These are phyloP conservation scores for Melanotaenia duboulayi DNA, from an alignment of 2,113 vertebrate genomes.

Conservation along the genomic window DNA sequence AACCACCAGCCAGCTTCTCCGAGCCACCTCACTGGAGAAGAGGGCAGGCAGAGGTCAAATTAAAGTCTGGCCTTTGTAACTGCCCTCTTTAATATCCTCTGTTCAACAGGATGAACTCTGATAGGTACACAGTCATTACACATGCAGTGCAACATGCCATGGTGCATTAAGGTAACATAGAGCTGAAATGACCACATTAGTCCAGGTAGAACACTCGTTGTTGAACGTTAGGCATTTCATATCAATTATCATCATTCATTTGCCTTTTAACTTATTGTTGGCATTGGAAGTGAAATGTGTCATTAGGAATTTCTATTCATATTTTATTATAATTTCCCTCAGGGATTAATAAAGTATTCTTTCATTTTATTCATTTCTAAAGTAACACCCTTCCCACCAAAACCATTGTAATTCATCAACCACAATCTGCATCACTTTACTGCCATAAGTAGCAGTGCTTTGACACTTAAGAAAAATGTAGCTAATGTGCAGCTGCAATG, in stretches of 20 bases:
- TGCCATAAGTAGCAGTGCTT: not conserved
- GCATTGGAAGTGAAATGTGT: not conserved
- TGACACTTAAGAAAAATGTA: no score
- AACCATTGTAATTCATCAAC: not conserved
- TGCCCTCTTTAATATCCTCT: constrained; percentile 87
- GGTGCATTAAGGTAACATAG: constrained; percentile 42
- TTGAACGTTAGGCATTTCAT: constrained; percentile 20
- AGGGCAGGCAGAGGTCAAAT: constrained; percentile 92
- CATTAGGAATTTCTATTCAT: no score
- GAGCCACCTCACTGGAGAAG: constrained; percentile 79
- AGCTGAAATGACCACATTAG: constrained; percentile 7
- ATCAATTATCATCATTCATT: constrained; percentile 4
- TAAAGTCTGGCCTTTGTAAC: constrained; percentile 87
- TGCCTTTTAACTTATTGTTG: not conserved
- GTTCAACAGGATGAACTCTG: constrained; percentile 82
- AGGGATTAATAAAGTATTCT: no score
- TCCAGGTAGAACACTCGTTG: not conserved
- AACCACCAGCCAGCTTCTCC: constrained; percentile 87
- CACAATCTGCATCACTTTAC: not conserved
- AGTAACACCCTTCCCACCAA: no score
- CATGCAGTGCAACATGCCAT: constrained; percentile 58
- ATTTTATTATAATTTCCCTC: no score
- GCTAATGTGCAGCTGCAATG: not conserved
- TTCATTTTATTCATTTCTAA: not conserved
- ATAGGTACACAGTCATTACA: constrained; percentile 64